Base-by-base conservation (phyloP, 2,113 vertebrate species). In the Rhinolophus sinicus region DNA sequence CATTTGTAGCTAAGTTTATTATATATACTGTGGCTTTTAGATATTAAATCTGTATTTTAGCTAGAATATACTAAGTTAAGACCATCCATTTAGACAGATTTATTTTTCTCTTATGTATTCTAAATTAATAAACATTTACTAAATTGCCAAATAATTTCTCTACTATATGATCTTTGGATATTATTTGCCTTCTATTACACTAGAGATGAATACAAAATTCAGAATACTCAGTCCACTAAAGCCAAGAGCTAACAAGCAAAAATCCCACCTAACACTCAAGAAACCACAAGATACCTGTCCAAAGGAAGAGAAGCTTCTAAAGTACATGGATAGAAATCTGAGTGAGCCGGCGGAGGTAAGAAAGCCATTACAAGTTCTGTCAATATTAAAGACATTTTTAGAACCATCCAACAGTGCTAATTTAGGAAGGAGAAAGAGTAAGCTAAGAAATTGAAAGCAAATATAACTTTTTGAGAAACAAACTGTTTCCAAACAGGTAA, bases 51-150 rank as follows among this genome's bases (percentile, higher is more conserved):
- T 72, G 12, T 35, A 86, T 96, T 95, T 97, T 91, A 89, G 52
- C 83, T 86, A 83, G 82, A 93, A 89, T 92, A 88, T 69, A 94
- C 67, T 94, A 24, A 76, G 65, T 88, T 86, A 95, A 88, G 28
- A 89, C 52, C 90, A 96, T 89, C 96, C 82, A 93, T 93, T 89
- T 90, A 95, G 75, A 92, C 50, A 76, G 75, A 80, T 97, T 97
- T 96, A 88, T 96, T 93, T 72, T 97, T 93, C 94, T 97, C 77
- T 95, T 70, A 95, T 58, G 56, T 77, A 90, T 92, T 77, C 91
- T 96, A 93, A 97, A 93, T 94, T 95, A 97, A 95, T 93, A 95
- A 93, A 94, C n/a, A 86, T 95, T 86, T 83, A 96, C 52, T 94
- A 73, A 97, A 94, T 90, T 96, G 47, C 54, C 91, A 94, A 87